Evolutionary conservation across 2,113 vertebrate genomes (phyloP).

Genomic region (Copsychus sechellarum): DNA sequence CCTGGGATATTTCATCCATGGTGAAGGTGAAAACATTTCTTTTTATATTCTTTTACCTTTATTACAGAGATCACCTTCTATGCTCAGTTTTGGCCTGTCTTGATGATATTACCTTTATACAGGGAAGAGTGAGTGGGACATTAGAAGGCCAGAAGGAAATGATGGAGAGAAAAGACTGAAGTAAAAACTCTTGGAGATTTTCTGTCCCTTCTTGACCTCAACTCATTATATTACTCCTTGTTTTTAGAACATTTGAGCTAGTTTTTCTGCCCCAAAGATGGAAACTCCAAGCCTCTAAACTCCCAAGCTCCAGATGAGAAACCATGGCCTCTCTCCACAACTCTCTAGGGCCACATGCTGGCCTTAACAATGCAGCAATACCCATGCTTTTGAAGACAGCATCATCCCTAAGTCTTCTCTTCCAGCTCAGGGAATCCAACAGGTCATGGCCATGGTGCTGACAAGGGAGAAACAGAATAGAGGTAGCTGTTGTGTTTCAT

Average conservation of each 20-base stretch:
- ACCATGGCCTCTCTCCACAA: not conserved
- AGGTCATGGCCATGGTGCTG: rapidly evolving
- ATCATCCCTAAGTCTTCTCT: not conserved
- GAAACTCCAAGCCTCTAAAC: not conserved
- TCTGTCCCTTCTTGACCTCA: not conserved
- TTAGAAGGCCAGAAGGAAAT: not conserved
- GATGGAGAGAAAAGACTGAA: not conserved
- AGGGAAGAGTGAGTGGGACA: not conserved
- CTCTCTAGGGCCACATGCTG: not conserved
- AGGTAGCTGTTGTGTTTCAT: not conserved
- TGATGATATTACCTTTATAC: not conserved
- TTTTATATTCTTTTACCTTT: not conserved
- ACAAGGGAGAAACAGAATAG: not conserved
- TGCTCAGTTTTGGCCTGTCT: not conserved
- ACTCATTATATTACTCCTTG: not conserved
- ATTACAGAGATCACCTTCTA: not conserved
- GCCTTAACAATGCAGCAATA: not conserved
- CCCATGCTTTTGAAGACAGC: not conserved
- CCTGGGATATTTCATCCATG: not conserved
- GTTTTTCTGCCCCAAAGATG: not conserved
- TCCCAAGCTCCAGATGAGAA: not conserved
- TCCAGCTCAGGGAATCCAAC: not conserved
- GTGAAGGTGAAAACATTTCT: not conserved
- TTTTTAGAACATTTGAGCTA: not conserved
- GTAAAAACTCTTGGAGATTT: not conserved